Conservation (phyloP, 2,888 invertebrate species). For the Autographa gamma region DNA sequence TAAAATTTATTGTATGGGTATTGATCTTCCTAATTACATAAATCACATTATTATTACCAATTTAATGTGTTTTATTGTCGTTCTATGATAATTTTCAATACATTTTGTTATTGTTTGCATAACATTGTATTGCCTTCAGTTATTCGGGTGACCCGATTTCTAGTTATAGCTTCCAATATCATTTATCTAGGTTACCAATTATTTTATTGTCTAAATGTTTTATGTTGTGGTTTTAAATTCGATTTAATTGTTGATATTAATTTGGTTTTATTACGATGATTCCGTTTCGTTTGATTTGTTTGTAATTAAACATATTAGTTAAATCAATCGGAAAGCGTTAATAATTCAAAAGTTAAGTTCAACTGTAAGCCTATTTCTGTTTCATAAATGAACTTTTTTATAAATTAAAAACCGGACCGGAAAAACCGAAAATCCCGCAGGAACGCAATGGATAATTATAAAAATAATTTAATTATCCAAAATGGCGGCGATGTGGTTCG, state of each 20-base stretch:
- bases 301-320: background rate
- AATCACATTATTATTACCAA: background rate
- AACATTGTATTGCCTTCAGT: background rate
- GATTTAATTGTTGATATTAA: background rate
- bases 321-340: background rate
- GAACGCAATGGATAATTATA: too few relatives aligned
- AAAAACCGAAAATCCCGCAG: too few relatives aligned
- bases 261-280: background rate
- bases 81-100: slow-evolving; percentile 2
- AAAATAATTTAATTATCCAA: too few relatives aligned
- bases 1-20: background rate
- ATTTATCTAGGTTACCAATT: slow-evolving; percentile 1
- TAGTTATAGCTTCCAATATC: background rate
- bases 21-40: background rate
- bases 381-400: background rate
- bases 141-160: background rate
- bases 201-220: background rate
- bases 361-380: background rate
- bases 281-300: background rate
- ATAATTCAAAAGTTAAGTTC: background rate
- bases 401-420: too few relatives aligned
- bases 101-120: background rate
- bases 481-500: too few relatives aligned
- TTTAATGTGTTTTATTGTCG: slow-evolving; percentile 4
- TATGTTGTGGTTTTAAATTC: background rate